A percentile compares a stretch with the other conserved stretches of the same genome.
phyloP scores from a whole-genome alignment of 2,888 invertebrate genomes.

The Brachynemurus nebulosus region DNA sequence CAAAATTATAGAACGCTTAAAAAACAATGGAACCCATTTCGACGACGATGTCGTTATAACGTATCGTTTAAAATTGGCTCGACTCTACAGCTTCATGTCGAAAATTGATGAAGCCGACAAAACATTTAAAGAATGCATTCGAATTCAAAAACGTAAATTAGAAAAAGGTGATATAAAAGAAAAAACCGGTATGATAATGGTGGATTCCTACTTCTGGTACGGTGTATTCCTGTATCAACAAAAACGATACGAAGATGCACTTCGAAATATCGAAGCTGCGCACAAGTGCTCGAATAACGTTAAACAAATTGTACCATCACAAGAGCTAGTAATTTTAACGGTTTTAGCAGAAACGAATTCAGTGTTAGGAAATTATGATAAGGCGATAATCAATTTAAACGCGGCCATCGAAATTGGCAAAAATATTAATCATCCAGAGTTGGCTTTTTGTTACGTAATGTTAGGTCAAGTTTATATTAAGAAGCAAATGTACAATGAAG shows the following conservation, averaged over 20 bases:
- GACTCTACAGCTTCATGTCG: conserved; percentile 30
- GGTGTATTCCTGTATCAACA: conserved; percentile 30
- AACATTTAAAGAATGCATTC: conserved; percentile 31
- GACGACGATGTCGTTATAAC: conserved; percentile 29
- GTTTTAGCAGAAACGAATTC: conserved; percentile 27
- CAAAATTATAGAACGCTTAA: conserved; percentile 27
- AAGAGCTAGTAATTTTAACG: conserved; percentile 34
- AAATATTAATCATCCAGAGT: conserved; percentile 31
- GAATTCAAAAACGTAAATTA: conserved; percentile 29
- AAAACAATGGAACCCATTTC: conserved; percentile 27
- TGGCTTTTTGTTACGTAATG: conserved; percentile 31
- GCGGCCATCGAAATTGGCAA: conserved; percentile 32
- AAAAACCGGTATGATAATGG: conserved; percentile 30
- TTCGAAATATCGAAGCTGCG: conserved; percentile 27
- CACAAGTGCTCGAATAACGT: conserved; percentile 29
- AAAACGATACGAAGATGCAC: conserved; percentile 24
- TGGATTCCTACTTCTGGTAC: conserved; percentile 34
- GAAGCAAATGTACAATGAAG: conserved; percentile 27
- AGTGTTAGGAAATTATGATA: conserved; percentile 28
- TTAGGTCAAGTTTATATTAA: conserved; percentile 30
- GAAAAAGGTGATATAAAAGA: conserved; percentile 27
- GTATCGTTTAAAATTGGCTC: conserved; percentile 31
- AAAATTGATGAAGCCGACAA: conserved; percentile 30
- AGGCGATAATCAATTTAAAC: conserved; percentile 29
- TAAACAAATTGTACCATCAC: conserved; percentile 30